These are phyloP conservation scores for Bacillus rossius DNA, from an alignment of 1,140 invertebrate genomes.

Conservation along the genomic window DNA sequence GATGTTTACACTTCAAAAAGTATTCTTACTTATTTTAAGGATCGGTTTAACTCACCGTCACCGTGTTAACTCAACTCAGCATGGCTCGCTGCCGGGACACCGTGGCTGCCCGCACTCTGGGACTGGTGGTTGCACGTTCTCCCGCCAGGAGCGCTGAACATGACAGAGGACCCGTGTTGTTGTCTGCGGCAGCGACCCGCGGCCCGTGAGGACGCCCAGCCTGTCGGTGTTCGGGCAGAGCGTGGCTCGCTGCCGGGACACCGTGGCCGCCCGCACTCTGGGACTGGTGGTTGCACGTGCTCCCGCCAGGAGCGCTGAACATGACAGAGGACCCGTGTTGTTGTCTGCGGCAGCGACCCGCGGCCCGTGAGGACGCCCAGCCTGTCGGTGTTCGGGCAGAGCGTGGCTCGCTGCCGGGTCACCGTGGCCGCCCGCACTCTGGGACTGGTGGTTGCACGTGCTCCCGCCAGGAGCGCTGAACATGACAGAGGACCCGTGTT, in stretches of 20 bases:
- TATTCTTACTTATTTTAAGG: too few species aligned
- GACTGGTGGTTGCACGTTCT: background rate
- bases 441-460: background rate
- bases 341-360: background rate
- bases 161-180: too few species aligned
- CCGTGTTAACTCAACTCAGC: too few species aligned
- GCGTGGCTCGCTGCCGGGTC: background rate
- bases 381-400: background rate
- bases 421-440: background rate
- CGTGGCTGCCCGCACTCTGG: background rate
- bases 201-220: background rate
- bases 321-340: too few species aligned
- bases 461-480: too few species aligned
- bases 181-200: background rate
- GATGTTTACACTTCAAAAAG: too few species aligned
- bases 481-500: background rate
- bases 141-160: too few species aligned
- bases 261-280: background rate
- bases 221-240: conserved; percentile 1
- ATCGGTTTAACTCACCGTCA: too few species aligned
- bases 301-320: too few species aligned
- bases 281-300: background rate
- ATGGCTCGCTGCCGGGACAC: background rate
- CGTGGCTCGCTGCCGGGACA: background rate
- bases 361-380: background rate